Conservation (phyloP, 2,113 vertebrate species). For the Neofelis nebulosa region DNA sequence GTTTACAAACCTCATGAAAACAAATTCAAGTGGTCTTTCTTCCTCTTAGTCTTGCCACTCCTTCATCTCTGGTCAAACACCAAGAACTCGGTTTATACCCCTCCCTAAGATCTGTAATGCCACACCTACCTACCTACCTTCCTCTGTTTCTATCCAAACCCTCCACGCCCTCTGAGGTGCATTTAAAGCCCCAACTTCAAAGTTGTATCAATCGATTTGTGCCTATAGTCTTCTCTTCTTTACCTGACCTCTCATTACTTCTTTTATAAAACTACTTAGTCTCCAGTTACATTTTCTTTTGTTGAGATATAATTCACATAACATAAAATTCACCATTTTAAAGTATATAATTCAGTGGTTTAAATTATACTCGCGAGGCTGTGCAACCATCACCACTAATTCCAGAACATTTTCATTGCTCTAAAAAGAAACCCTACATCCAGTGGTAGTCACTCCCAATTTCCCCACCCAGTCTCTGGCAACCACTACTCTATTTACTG, state of each 20-base stretch:
- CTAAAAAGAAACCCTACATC: not conserved
- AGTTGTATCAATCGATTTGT: not conserved
- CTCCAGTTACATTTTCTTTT: not conserved
- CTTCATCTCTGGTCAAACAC: not conserved
- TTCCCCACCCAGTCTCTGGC: not conserved
- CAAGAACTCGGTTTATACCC: not conserved
- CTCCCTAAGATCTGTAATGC: not conserved
- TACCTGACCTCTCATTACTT: not conserved
- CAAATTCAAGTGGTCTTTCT: constrained; percentile 26
- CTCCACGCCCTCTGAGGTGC: not conserved
- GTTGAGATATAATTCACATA: not conserved
- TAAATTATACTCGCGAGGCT: constrained; percentile 3
- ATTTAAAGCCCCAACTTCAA: not conserved
- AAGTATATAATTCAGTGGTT: not conserved
- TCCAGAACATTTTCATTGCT: not conserved
- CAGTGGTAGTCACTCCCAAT: not conserved
- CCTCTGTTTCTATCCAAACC: constrained; percentile 18
- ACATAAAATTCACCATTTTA: not conserved
- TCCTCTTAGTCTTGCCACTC: not conserved
- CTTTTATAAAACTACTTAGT: not conserved
- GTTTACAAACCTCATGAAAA: not conserved
- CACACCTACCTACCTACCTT: not conserved
- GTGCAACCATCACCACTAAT: constrained; percentile 25
- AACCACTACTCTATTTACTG: not conserved
- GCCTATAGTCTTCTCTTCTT: not conserved